Base-by-base conservation (phyloP, 2,888 invertebrate species). In the Eilema griseolum region DNA sequence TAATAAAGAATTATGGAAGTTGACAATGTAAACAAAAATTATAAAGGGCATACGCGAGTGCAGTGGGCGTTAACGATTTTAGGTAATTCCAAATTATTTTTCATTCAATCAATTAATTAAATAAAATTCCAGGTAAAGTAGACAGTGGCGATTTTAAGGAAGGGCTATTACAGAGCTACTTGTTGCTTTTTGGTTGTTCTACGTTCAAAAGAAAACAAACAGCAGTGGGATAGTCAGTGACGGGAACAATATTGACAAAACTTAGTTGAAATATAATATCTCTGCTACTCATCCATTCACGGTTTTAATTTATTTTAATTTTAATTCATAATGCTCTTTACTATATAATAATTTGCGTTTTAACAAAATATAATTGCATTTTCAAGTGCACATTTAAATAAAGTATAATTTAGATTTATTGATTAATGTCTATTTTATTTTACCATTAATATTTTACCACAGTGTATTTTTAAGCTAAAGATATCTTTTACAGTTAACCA, bases 401-500 rank as follows among this genome's bases (percentile, higher is more conserved):
- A 20, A 33, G 1, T 33, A n/a, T 1, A 33, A 33, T 33, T 33
- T 37, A 37, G 28, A 11, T 37, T 37, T 1, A 37, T 37, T 37
- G 33, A 37, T 37, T 37, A 33, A 33, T 56, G 1, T n/a, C n/a
- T 8, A 52, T 33, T 1, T 33, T 7, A 16, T 0, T 11, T 10
- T 3, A 56, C 10, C 0, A 56, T 14, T 23, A 56, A 12, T 37
- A 37, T 12, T 37, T 10, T 57, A 24, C 24, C 5, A 3, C 10
- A 12, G 4, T 12, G 23, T 12, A 11, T 1, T 23, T 57, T 57
- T 57, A 11, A 57, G 20, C 46, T 12, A 37, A 28, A 4, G 11
- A n/a, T 28, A 14, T 37, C 12, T 64, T 16, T 66, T 66, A 26
- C 85, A 95, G 95, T 89, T 8, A 93, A 93, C 72, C 69, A 92